A percentile compares a stretch with the other conserved stretches of the same genome.
phyloP scores from a whole-genome alignment of 1,140 invertebrate species.

The Cydia amplana region DNA sequence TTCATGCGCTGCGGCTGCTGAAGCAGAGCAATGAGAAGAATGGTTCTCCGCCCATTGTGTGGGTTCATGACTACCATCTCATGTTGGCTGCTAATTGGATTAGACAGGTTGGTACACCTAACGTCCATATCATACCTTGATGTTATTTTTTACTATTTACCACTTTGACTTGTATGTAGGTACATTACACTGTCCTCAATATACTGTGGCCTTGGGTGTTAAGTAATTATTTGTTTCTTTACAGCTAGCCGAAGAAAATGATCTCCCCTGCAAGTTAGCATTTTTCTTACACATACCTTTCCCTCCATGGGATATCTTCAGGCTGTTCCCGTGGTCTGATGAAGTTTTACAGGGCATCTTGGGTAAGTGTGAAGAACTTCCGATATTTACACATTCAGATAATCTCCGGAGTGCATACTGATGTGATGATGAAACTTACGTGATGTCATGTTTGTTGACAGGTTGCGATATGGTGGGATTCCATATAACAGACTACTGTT shows the following conservation, averaged over 20 bases:
- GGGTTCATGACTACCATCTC: constrained; percentile 96
- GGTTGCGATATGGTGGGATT: constrained; percentile 95
- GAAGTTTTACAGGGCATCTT: constrained; percentile 95
- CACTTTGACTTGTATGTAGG: too few species aligned
- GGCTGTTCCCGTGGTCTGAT: constrained; percentile 94
- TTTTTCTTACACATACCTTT: constrained; percentile 97
- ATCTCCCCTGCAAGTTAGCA: constrained; percentile 88
- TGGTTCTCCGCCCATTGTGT: constrained; percentile 86
- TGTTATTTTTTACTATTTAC: too few species aligned
- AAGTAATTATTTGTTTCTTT: constrained; percentile 48
- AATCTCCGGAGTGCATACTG: neutral
- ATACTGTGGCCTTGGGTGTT: constrained; percentile 20
- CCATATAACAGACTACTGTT: constrained; percentile 94
- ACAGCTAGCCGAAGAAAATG: constrained; percentile 87
- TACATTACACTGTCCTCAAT: neutral
- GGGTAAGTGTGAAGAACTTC: constrained; percentile 71
- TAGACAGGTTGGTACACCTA: constrained; percentile 81
- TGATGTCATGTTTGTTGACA: constrained; percentile 54
- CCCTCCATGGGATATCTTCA: constrained; percentile 95
- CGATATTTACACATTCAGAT: neutral
- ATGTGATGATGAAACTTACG: neutral
- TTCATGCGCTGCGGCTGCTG: constrained; percentile 85
- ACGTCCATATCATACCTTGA: neutral
- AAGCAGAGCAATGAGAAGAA: constrained; percentile 81
- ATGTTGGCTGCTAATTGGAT: constrained; percentile 95